These are phyloP conservation scores for Phocides pigmalion DNA, from an alignment of 1,140 invertebrate species.

Conservation along the genomic window DNA sequence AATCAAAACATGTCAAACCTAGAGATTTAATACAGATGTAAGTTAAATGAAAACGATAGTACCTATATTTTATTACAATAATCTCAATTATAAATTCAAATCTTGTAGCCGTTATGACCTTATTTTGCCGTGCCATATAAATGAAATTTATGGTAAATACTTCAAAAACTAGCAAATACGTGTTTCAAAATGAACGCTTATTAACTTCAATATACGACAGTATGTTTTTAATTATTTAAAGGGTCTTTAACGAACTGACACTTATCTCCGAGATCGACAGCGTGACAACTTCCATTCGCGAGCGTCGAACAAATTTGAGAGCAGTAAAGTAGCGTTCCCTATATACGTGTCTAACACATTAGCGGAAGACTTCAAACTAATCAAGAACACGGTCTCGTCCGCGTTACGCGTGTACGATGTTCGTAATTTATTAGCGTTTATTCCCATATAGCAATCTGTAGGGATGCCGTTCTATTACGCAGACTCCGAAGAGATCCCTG, in stretches of 20 bases:
- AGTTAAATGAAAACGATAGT: too few species aligned
- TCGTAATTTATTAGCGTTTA: conserved; percentile 82
- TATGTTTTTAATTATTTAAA: conserved; percentile 12
- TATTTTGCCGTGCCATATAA: too few species aligned
- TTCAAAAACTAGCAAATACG: neutral
- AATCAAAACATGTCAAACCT: too few species aligned
- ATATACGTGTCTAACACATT: conserved; percentile 57
- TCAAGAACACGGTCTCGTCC: conserved; percentile 72
- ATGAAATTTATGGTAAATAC: too few species aligned
- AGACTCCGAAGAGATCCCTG: conserved; percentile 79
- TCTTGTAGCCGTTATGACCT: too few species aligned
- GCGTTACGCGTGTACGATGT: conserved; percentile 73
- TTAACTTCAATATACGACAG: neutral
- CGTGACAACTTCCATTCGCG: conserved; percentile 12
- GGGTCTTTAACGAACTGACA: conserved; percentile 7
- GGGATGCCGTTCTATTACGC: conserved; percentile 79
- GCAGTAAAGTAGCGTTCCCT: conserved; percentile 35
- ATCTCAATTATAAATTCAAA: too few species aligned
- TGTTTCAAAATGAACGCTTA: neutral
- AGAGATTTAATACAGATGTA: too few species aligned
- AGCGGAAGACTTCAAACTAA: conserved; percentile 79
- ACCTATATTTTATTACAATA: too few species aligned
- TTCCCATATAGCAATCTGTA: conserved; percentile 82
- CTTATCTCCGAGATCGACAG: conserved; percentile 7
- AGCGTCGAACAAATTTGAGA: conserved; percentile 6